phyloP scores from a whole-genome alignment of 2,113 vertebrate genomes.

The Otus sunia region DNA sequence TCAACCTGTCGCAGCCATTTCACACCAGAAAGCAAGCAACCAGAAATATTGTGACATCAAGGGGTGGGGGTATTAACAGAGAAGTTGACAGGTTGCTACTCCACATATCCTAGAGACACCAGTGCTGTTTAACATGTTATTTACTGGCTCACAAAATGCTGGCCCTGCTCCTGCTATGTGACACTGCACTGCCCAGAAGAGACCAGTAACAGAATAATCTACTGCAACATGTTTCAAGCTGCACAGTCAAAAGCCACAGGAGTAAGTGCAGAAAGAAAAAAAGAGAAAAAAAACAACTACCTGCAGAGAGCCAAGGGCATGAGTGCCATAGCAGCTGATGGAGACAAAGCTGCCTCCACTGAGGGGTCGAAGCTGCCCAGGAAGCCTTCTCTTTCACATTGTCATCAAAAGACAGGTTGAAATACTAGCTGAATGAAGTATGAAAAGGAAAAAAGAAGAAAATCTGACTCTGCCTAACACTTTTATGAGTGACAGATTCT shows the following conservation, averaged over 20 bases:
- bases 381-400: not conserved
- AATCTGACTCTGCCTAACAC: not conserved
- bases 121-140: too few species aligned
- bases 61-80: not conserved
- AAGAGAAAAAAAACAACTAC: not conserved
- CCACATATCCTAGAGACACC: not conserved
- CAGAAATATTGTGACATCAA: not conserved
- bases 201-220: not conserved
- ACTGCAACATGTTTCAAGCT: fast-evolving
- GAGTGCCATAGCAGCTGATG: not conserved
- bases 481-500: not conserved
- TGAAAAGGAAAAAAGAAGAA: not conserved
- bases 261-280: not conserved
- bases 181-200: not conserved
- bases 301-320: not conserved
- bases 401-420: not conserved
- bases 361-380: not conserved
- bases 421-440: not conserved
- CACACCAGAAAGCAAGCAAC: not conserved
- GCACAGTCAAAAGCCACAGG: not conserved
- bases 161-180: not conserved
- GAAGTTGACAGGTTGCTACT: not conserved
- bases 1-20: not conserved
- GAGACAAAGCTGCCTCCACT: not conserved
- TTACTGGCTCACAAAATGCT: not conserved